These are phyloP conservation scores for Lateolabrax maculatus DNA, from an alignment of 2,797 vertebrate species.

Conservation along the genomic window DNA sequence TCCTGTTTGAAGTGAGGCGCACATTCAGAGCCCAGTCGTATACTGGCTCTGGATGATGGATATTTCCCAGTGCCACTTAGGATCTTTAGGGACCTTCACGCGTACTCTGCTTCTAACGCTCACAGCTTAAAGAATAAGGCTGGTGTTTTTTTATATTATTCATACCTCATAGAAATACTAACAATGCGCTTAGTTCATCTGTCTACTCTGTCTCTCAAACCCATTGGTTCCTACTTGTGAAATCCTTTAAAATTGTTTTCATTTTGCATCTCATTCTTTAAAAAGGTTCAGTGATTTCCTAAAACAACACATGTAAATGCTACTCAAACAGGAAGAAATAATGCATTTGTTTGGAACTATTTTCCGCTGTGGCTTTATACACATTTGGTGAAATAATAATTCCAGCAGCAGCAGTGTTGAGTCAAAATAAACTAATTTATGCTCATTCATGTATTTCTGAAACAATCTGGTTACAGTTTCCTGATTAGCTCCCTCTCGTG, in stretches of 20 bases:
- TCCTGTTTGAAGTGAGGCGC: conserved; percentile 31
- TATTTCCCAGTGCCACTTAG: neutral
- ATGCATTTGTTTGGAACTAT: neutral
- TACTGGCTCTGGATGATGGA: neutral
- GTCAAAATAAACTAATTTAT: too few species aligned
- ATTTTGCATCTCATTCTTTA: neutral
- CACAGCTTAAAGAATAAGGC: neutral
- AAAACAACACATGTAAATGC: too few species aligned
- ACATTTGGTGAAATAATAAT: neutral
- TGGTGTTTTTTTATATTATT: neutral
- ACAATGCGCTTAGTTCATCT: too few species aligned
- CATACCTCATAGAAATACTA: neutral
- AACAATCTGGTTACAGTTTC: too few species aligned
- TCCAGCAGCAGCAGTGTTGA: too few species aligned
- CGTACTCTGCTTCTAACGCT: neutral
- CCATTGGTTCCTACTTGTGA: neutral
- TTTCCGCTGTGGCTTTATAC: neutral
- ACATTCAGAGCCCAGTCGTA: neutral
- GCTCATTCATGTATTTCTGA: too few species aligned
- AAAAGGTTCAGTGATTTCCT: neutral
- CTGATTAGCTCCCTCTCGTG: too few species aligned
- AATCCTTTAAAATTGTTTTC: too few species aligned
- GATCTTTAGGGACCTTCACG: neutral
- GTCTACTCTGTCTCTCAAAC: neutral
- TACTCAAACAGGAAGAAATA: too few species aligned